Conservation (phyloP, 2,113 vertebrate species). For the Dendropsophus ebraccatus region DNA sequence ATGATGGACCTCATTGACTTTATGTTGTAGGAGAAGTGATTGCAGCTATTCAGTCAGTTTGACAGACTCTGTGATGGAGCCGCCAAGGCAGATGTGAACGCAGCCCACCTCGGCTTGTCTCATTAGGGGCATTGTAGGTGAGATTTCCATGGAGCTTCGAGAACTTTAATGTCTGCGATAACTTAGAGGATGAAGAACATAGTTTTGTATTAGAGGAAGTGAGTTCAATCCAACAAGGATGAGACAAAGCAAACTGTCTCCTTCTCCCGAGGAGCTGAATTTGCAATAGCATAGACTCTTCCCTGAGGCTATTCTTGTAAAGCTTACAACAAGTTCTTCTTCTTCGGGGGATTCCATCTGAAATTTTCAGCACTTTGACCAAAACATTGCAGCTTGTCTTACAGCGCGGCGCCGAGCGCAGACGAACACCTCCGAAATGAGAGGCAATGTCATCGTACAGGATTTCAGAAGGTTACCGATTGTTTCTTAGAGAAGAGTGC, state of each 20-base stretch:
- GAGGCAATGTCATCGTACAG: slow-evolving; percentile 25
- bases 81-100: too few relatives aligned
- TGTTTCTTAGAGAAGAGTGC: background rate
- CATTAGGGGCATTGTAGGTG: background rate
- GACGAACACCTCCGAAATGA: background rate
- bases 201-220: slow-evolving; percentile 44
- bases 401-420: slow-evolving; percentile 34
- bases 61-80: too few relatives aligned
- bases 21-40: too few relatives aligned
- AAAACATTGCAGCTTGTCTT: slow-evolving; percentile 44
- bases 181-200: background rate
- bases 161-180: background rate
- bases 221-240: slow-evolving; percentile 28
- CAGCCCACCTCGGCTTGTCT: background rate
- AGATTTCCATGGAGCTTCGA: background rate
- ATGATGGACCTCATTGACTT: background rate
- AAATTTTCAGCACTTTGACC: slow-evolving; percentile 49
- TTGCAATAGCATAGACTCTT: slow-evolving; percentile 32
- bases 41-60: too few relatives aligned
- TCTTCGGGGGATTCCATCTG: slow-evolving; percentile 44
- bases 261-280: slow-evolving; percentile 21
- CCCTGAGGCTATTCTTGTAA: slow-evolving; percentile 48
- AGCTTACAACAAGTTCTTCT: slow-evolving; percentile 40
- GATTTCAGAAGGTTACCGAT: slow-evolving; percentile 30
- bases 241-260: slow-evolving; percentile 29